Evolutionary conservation across 2,888 invertebrate genomes (phyloP).

Genomic region (Oscheius onirici): DNA sequence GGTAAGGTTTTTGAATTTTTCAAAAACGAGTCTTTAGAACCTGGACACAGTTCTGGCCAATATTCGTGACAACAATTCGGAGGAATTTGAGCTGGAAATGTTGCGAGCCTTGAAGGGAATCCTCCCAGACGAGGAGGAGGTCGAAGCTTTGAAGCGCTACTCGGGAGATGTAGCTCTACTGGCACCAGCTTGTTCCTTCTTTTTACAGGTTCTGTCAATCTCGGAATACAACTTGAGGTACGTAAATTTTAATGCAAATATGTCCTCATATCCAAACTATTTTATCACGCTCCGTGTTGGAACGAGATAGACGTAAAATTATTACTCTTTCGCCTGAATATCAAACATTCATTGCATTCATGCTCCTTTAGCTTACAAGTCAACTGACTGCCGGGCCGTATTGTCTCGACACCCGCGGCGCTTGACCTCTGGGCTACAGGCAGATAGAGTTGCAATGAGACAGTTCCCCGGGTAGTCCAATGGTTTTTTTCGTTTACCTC

Average conservation of each 20-base stretch:
- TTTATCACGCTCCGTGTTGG: too few relatives aligned
- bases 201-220: slow-evolving; percentile 47
- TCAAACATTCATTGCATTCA: too few relatives aligned
- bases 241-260: too few relatives aligned
- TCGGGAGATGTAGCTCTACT: slow-evolving; percentile 45
- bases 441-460: too few relatives aligned
- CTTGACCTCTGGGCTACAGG: too few relatives aligned
- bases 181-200: slow-evolving; percentile 47
- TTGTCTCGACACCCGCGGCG: background rate
- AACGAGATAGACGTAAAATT: too few relatives aligned
- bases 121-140: slow-evolving; percentile 48
- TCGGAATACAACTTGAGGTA: slow-evolving; percentile 51
- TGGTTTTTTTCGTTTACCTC: too few relatives aligned
- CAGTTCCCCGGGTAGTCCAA: too few relatives aligned
- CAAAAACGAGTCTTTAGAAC: slow-evolving; percentile 12
- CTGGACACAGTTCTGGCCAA: slow-evolving; percentile 17
- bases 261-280: too few relatives aligned
- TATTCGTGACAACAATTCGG: slow-evolving; percentile 34
- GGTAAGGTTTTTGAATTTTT: background rate
- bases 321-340: too few relatives aligned
- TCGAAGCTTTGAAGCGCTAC: slow-evolving; percentile 51
- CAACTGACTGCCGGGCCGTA: too few relatives aligned
- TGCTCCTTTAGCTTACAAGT: too few relatives aligned
- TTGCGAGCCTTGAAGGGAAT: slow-evolving; percentile 43
- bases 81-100: slow-evolving; percentile 45